Evolutionary conservation across 1,140 invertebrate genomes (phyloP).

Genomic region (Dreissena polymorpha): DNA sequence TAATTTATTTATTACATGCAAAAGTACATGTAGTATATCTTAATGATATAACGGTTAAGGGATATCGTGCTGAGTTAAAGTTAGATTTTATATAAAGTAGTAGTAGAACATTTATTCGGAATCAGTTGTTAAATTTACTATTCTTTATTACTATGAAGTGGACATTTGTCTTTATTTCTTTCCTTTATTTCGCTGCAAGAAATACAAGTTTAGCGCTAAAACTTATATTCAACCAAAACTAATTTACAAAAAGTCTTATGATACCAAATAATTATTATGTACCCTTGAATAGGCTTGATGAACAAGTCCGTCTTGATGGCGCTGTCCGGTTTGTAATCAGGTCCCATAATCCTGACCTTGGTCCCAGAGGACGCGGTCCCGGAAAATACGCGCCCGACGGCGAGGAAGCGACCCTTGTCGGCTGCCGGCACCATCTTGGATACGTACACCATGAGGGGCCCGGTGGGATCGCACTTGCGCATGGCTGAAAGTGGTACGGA

Average conservation of each 20-base stretch:
- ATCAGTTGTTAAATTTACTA: no score
- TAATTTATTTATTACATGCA: not conserved
- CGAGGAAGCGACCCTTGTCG: constrained; percentile 99
- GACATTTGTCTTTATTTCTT: no score
- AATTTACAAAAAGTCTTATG: not conserved
- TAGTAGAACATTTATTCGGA: no score
- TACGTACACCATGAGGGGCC: constrained; percentile 99
- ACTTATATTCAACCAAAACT: no score
- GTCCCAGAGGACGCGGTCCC: constrained; percentile 94
- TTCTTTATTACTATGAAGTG: no score
- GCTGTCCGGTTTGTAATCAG: constrained; percentile 98
- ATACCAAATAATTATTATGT: constrained; percentile 34
- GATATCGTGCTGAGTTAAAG: no score
- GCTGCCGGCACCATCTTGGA: constrained; percentile 99
- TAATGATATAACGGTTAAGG: no score
- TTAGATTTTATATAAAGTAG: no score
- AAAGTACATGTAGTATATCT: no score
- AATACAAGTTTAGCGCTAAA: no score
- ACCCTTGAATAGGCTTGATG: constrained; percentile 97
- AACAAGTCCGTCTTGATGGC: constrained; percentile 99
- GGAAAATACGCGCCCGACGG: constrained; percentile 99
- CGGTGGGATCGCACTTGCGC: constrained; percentile 96
- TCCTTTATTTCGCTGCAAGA: no score
- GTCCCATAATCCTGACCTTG: constrained; percentile 90
- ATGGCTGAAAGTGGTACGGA: constrained; percentile 78